Percentiles rank a stretch among this genome's conserved stretches.
Conservation (phyloP, 2,888 invertebrate genomes). For the Penaeus monodon region DNA sequence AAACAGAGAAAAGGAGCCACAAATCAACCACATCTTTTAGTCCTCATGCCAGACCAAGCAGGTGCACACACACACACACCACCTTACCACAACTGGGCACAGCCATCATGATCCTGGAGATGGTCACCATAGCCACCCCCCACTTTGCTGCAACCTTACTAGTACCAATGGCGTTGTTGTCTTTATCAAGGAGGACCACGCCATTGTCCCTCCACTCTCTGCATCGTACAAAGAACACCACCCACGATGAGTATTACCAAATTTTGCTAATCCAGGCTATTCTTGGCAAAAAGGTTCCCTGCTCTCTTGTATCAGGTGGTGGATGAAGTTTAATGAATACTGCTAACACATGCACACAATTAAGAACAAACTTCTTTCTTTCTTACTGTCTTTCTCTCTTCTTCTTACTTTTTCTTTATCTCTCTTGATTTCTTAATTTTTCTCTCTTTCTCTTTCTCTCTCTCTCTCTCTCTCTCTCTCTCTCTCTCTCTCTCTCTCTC, state of each 20-base stretch:
- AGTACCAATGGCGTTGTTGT: conserved; percentile 70
- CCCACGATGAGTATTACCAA: background rate
- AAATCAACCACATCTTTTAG: background rate
- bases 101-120: conserved; percentile 93
- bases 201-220: conserved; percentile 64
- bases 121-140: conserved; percentile 89
- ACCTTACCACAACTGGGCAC: conserved; percentile 90
- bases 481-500: background rate
- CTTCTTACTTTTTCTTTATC: background rate
- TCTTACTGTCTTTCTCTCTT: background rate
- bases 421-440: background rate
- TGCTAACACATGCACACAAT: background rate
- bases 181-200: conserved; percentile 48
- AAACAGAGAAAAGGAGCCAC: background rate
- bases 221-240: conserved; percentile 13
- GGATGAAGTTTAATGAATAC: no score
- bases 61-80: background rate
- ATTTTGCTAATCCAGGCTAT: no score
- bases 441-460: background rate
- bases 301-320: no score
- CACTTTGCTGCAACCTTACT: conserved; percentile 77
- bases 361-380: background rate
- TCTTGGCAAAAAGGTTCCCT: no score
- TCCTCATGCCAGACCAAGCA: background rate
- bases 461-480: background rate